Percentiles rank a stretch among this genome's conserved stretches.
Conservation (phyloP, 2,888 invertebrate species). For the Beris morrisii region DNA sequence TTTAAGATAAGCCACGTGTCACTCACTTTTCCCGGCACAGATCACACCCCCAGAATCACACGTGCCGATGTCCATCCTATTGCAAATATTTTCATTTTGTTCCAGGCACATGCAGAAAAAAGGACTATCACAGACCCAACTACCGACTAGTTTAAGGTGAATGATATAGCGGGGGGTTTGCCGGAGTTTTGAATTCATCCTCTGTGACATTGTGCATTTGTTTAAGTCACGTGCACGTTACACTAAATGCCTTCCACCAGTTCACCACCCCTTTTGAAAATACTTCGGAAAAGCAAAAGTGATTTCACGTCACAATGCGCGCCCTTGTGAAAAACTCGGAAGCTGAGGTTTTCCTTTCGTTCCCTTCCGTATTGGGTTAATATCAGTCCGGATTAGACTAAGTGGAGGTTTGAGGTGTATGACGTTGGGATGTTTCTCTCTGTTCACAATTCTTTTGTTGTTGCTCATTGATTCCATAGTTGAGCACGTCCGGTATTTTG, state of each 20-base stretch:
- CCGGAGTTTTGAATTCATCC: background rate
- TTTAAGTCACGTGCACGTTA: conserved; percentile 38
- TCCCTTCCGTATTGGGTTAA: background rate
- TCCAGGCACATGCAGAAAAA: background rate
- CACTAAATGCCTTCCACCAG: conserved; percentile 33
- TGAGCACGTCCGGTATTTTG: conserved; percentile 27
- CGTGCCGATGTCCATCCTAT: conserved; percentile 27
- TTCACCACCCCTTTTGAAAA: conserved; percentile 10
- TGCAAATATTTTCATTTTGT: conserved; percentile 33
- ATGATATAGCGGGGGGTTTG: background rate
- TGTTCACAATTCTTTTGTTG: conserved; percentile 2
- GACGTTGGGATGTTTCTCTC: background rate
- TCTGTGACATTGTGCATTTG: conserved; percentile 32
- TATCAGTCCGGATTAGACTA: conserved; percentile 13
- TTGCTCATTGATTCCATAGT: conserved; percentile 27
- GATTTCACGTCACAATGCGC: conserved; percentile 30
- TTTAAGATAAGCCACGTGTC: conserved; percentile 32
- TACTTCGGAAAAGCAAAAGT: conserved; percentile 18
- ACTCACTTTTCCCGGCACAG: conserved; percentile 4
- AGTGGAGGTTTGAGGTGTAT: conserved; percentile 18
- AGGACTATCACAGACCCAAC: background rate
- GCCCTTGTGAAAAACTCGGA: conserved; percentile 11
- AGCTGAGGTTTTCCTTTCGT: conserved; percentile 23
- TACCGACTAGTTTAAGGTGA: background rate
- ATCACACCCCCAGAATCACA: conserved; percentile 17